Base-by-base conservation (phyloP, 2,113 vertebrate genomes). In the Xyrauchen texanus region DNA sequence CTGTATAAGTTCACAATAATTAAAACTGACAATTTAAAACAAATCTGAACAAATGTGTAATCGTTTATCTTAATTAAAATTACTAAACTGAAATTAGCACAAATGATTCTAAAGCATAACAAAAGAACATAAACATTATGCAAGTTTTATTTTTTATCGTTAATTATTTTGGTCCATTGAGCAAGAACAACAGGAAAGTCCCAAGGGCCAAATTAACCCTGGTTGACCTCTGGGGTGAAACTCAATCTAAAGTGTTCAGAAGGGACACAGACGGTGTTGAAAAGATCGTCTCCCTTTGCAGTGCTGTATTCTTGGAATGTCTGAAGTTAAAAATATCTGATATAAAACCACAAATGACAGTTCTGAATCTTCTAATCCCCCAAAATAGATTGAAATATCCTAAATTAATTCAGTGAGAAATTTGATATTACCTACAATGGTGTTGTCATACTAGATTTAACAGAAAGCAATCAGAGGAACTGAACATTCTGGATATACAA, bases 211-310 rank as follows among this genome's bases (percentile, higher is more conserved):
- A 75, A 62, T 63, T 63, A 75, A 75, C 72, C 72, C 46, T 46
- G 34, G 58, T 8, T 75, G 72, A 75, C 46, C 72, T 75, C 11
- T 52, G 60, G 15, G 63, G 58, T 49, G 72, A 75, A 75, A 75
- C 72, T 49, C 16, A 75, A 75, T 63, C 72, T 75, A 42, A 75
- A 52, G 72, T 63, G 72, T 63, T 63, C 71, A n/a, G 57, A 15
- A 0, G 71, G 71, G 71, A 51, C 58, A 51, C 55, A 42, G 15
- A n/a, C 62, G 46, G 71, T 74, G 71, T 42, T 63, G 71, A 74
- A 49, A 74, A 62, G 69, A 45, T 16, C 5, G n/a, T 60, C 53
- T 72, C 42, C 68, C 4, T 5, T 62, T 74, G 2, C 71, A 61
- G 9, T 49, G 71, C 58, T 63, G 58, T 60, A 63, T 61, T 63